These are phyloP conservation scores for Lepeophtheirus salmonis DNA, from an alignment of 1,140 invertebrate genomes.

Conservation along the genomic window DNA sequence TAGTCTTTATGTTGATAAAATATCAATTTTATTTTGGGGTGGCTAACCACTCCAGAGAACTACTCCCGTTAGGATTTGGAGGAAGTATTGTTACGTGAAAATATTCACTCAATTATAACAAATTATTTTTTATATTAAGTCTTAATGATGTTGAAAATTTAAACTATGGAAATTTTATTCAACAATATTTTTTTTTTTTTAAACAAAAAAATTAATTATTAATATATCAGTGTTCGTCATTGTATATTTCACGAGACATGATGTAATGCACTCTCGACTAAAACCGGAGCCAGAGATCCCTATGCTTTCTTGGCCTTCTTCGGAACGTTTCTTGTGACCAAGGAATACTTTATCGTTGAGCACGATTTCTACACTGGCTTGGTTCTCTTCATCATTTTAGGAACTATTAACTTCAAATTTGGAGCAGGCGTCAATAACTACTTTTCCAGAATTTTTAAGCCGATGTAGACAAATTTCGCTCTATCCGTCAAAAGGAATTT, in stretches of 20 bases:
- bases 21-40: too few relatives aligned
- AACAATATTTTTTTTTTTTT: too few relatives aligned
- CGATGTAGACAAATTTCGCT: background rate
- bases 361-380: conserved; percentile 70
- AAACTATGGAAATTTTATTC: too few relatives aligned
- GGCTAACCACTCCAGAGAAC: too few relatives aligned
- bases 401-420: background rate
- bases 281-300: conserved; percentile 67
- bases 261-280: conserved; percentile 80
- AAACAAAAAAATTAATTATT: too few relatives aligned
- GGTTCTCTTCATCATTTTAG: conserved; percentile 46
- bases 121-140: too few relatives aligned
- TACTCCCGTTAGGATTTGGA: too few relatives aligned
- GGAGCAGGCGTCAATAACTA: background rate
- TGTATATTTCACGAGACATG: conserved; percentile 82
- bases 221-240: conserved; percentile 59
- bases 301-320: conserved; percentile 61
- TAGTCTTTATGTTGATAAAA: too few relatives aligned
- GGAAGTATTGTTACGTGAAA: too few relatives aligned
- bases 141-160: too few relatives aligned
- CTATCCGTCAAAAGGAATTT: conserved; percentile 16
- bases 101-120: too few relatives aligned
- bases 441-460: background rate
- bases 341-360: conserved; percentile 77
- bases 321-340: conserved; percentile 63